These are phyloP conservation scores for Drosophila subsilvestris DNA, from an alignment of 2,888 invertebrate species.

Conservation along the genomic window DNA sequence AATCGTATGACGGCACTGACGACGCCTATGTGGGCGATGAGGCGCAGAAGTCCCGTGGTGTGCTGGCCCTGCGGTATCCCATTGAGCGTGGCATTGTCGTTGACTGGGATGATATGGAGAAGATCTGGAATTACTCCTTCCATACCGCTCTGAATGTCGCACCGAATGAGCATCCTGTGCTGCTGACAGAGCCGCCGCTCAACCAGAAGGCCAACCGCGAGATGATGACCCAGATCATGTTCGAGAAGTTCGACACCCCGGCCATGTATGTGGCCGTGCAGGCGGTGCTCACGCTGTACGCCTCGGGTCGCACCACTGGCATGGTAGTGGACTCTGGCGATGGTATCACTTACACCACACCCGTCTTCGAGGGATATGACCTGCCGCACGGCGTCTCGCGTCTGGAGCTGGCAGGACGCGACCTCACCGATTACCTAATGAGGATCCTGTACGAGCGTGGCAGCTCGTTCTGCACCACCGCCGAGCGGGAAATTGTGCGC, in stretches of 20 bases:
- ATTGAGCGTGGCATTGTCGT: constrained; percentile 99
- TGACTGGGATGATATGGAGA: constrained; percentile 99
- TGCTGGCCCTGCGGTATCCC: constrained; percentile 97
- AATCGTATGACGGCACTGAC: neutral
- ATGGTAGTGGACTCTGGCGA: constrained; percentile 98
- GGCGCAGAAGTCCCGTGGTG: constrained; percentile 93
- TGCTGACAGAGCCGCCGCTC: constrained; percentile 94
- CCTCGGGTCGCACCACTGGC: constrained; percentile 98
- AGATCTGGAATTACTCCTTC: constrained; percentile 99
- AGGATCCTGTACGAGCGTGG: constrained; percentile 96
- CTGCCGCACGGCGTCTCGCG: constrained; percentile 96
- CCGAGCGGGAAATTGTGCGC: constrained; percentile 96
- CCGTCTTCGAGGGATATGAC: constrained; percentile 97
- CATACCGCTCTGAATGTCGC: constrained; percentile 99
- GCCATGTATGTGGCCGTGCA: constrained; percentile 97
- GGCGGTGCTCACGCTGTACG: constrained; percentile 96
- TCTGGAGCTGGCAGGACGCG: constrained; percentile 96
- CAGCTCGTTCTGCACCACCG: constrained; percentile 95
- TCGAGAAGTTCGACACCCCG: constrained; percentile 96
- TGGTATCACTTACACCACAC: constrained; percentile 98
- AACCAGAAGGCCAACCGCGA: constrained; percentile 95
- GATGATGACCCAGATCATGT: constrained; percentile 97
- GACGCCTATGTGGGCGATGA: constrained; percentile 95
- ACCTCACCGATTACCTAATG: constrained; percentile 96
- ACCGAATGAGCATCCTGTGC: constrained; percentile 95